These are phyloP conservation scores for Malurus alboscapulatus DNA, from an alignment of 2,113 vertebrate genomes.

Conservation along the genomic window DNA sequence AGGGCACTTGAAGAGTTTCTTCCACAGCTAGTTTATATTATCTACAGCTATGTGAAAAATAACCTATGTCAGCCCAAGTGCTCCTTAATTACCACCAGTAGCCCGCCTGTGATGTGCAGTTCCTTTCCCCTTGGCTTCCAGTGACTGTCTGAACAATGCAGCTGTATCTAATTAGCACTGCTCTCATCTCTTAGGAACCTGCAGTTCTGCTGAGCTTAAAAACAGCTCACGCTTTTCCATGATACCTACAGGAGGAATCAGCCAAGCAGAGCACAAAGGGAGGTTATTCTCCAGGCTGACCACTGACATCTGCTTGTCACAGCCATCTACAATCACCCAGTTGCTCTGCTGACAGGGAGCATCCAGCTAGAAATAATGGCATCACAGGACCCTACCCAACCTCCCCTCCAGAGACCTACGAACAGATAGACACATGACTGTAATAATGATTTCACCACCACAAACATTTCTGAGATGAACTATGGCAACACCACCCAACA, in stretches of 20 bases:
- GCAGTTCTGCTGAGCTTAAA: neutral
- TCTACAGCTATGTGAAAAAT: neutral
- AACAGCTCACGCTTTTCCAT: neutral
- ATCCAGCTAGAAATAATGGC: neutral
- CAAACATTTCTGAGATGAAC: slow-evolving; percentile 51
- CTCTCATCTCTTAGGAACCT: slow-evolving; percentile 24
- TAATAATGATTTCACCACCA: slow-evolving; percentile 65
- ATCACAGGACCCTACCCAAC: neutral
- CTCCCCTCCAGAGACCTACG: slow-evolving; percentile 21
- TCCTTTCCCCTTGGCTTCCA: neutral
- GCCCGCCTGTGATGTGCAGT: neutral
- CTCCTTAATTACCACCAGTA: neutral
- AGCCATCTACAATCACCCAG: neutral
- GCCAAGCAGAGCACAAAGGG: neutral
- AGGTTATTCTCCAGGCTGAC: neutral
- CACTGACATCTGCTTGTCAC: neutral
- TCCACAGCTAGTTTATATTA: neutral
- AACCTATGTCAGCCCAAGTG: neutral
- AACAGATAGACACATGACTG: slow-evolving; percentile 25
- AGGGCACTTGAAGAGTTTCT: neutral
- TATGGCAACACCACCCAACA: slow-evolving; percentile 54
- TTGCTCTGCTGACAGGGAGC: neutral
- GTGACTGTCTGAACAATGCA: neutral
- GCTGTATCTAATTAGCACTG: slow-evolving; percentile 5
- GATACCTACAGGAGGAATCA: neutral